A percentile compares a stretch with the other conserved stretches of the same genome.
phyloP scores from a whole-genome alignment of 2,888 invertebrate species.

The Phania funesta region DNA sequence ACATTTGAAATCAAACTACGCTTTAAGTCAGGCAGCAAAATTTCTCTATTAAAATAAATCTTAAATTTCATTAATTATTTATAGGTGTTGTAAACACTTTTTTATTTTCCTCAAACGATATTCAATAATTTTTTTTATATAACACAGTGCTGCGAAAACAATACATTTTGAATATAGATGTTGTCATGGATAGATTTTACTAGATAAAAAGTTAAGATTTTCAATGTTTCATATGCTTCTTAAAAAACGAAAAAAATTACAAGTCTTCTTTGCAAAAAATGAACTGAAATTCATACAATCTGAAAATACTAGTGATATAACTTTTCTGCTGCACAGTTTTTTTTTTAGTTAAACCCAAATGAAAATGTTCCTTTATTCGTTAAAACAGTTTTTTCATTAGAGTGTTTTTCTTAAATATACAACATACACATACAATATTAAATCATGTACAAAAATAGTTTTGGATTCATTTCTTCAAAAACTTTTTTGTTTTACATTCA shows the following conservation, averaged over 20 bases:
- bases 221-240: no score
- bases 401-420: conserved; percentile 23
- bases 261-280: no score
- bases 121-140: not conserved
- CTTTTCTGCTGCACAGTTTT: no score
- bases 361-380: no score
- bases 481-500: conserved; percentile 18
- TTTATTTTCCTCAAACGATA: not conserved
- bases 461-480: conserved; percentile 14
- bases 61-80: not conserved
- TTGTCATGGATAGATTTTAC: not conserved
- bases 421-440: conserved; percentile 7
- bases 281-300: no score
- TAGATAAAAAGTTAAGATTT: no score
- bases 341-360: no score
- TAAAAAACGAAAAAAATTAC: no score
- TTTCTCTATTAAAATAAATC: conserved; percentile 34
- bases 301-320: no score
- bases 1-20: not conserved
- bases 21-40: not conserved
- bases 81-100: not conserved
- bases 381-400: no score
- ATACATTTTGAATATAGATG: not conserved
- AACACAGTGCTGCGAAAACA: not conserved
- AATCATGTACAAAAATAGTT: conserved; percentile 43